phyloP scores from a whole-genome alignment of 1,140 invertebrate genomes.

The Cotesia vestalis region DNA sequence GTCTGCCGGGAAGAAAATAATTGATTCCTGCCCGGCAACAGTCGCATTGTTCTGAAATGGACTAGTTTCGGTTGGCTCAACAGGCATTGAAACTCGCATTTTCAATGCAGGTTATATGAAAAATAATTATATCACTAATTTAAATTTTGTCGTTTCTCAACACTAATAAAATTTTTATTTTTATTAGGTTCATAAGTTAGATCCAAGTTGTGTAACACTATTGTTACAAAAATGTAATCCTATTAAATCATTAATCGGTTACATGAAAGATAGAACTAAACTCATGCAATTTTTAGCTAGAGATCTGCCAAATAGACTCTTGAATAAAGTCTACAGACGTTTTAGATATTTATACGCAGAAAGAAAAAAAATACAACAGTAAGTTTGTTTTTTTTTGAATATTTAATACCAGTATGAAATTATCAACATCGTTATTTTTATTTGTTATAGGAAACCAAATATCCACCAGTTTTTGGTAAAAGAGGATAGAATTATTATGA shows the following conservation, averaged over 20 bases:
- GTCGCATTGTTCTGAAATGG: too few species aligned
- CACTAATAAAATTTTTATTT: conserved; percentile 6
- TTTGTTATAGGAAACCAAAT: not conserved
- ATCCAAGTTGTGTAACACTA: conserved; percentile 41
- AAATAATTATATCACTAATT: conserved; percentile 24
- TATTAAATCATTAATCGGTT: conserved; percentile 43
- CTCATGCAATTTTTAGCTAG: conserved; percentile 58
- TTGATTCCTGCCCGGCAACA: too few species aligned
- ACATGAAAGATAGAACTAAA: conserved; percentile 45
- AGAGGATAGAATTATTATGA: conserved; percentile 35
- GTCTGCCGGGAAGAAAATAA: too few species aligned
- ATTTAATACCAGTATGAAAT: too few species aligned
- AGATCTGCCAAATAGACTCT: conserved; percentile 52
- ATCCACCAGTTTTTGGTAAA: conserved; percentile 21
- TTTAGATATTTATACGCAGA: conserved; percentile 48
- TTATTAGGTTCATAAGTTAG: conserved; percentile 52
- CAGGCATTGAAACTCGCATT: too few species aligned
- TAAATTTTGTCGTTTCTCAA: not conserved
- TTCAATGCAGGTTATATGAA: too few species aligned
- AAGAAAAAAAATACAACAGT: not conserved
- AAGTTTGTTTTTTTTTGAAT: too few species aligned
- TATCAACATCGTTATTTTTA: not conserved
- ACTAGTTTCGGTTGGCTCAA: too few species aligned
- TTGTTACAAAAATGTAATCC: conserved; percentile 47
- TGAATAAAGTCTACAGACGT: conserved; percentile 53